Conservation (phyloP, 2,797 vertebrate species). For the Manis pentadactyla region DNA sequence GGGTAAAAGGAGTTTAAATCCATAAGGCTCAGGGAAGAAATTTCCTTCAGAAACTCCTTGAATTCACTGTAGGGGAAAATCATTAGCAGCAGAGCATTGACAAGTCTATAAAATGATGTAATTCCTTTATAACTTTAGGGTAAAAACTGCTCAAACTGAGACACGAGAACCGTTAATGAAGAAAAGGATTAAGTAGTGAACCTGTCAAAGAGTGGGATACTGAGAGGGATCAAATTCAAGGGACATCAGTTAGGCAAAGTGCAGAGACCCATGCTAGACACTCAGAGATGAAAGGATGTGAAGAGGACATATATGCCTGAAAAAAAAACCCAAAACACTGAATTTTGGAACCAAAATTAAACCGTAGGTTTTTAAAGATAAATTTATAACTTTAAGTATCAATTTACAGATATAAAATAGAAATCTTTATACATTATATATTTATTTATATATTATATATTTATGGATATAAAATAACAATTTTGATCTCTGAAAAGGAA, state of each 20-base stretch:
- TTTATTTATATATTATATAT: too few relatives aligned
- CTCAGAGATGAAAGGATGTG: neutral
- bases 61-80: constrained; percentile 6
- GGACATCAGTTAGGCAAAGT: neutral
- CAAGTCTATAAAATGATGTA: neutral
- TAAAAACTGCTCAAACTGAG: neutral
- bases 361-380: neutral
- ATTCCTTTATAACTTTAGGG: neutral
- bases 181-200: neutral
- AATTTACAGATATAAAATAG: neutral
- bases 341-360: constrained; percentile 38
- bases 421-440: neutral
- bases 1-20: neutral
- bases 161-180: neutral
- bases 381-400: constrained; percentile 4
- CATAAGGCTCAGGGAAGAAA: neutral
- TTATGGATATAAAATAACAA: neutral
- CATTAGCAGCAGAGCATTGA: neutral
- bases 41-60: neutral
- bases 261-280: neutral
- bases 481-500: neutral
- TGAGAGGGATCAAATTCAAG: neutral
- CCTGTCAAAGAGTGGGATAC: neutral
- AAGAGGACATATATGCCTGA: neutral
- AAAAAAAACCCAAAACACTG: neutral